phyloP scores from a whole-genome alignment of 2,888 invertebrate species.

The Conchocele bisecta region DNA sequence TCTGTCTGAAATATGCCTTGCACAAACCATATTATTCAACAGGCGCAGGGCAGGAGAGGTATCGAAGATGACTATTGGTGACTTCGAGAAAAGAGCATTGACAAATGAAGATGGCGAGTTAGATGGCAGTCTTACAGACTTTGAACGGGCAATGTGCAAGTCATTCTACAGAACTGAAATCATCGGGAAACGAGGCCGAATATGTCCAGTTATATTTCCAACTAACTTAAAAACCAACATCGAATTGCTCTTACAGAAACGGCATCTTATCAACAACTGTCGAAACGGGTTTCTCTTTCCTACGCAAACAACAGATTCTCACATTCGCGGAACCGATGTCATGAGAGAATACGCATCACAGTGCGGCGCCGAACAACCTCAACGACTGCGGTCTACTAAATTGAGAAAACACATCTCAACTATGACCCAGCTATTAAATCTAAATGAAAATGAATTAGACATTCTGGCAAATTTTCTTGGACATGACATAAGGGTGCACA shows the following conservation, averaged over 20 bases:
- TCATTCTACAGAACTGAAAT: constrained; percentile 4
- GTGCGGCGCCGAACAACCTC: constrained; percentile 8
- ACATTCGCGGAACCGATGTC: constrained; percentile 11
- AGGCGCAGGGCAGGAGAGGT: constrained; percentile 14
- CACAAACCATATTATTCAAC: constrained; percentile 16
- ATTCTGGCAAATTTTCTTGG: constrained; percentile 13
- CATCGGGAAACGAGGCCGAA: constrained; percentile 8
- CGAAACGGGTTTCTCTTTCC: too few species aligned
- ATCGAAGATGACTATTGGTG: constrained; percentile 1
- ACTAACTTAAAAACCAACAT: not conserved
- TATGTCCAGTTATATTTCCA: not conserved
- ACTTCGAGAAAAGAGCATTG: not conserved
- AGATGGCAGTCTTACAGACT: not conserved
- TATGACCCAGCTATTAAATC: constrained; percentile 18
- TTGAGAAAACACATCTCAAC: constrained; percentile 21
- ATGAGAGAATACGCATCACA: not conserved
- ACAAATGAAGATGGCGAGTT: not conserved
- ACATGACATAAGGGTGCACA: constrained; percentile 14
- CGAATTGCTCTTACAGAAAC: not conserved
- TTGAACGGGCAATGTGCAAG: not conserved
- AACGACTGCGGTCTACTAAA: constrained; percentile 14
- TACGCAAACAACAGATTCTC: not conserved
- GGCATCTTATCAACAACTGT: too few species aligned
- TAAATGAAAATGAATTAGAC: constrained; percentile 12
- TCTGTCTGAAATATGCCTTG: constrained; percentile 2